Evolutionary conservation across 1,140 invertebrate species (phyloP).

Genomic region (Acarapis woodi): DNA sequence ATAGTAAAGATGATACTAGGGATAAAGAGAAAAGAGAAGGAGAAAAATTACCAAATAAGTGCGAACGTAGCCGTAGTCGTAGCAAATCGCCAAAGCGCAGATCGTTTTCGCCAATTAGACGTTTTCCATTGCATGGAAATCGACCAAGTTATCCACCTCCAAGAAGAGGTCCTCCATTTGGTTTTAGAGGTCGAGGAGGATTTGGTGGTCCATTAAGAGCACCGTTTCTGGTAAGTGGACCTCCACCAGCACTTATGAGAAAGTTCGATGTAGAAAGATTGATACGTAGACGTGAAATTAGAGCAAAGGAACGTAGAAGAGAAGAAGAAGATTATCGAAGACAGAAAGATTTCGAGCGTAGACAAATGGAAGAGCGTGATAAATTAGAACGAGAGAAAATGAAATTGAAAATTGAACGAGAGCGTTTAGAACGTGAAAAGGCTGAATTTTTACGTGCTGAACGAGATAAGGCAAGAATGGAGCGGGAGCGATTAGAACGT

Average conservation of each 20-base stretch:
- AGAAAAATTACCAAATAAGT: too few species aligned
- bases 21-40: constrained; percentile 4
- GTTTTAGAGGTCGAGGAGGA: neutral
- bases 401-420: constrained; percentile 26
- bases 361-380: constrained; percentile 48
- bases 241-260: neutral
- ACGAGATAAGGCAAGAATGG: constrained; percentile 41
- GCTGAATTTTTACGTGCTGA: constrained; percentile 45
- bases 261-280: constrained; percentile 45
- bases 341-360: constrained; percentile 39
- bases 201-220: constrained; percentile 1
- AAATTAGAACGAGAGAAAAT: constrained; percentile 28
- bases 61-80: neutral
- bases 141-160: neutral
- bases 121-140: neutral
- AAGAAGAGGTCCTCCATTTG: constrained; percentile 1
- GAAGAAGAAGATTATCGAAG: constrained; percentile 31
- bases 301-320: constrained; percentile 22
- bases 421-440: constrained; percentile 42
- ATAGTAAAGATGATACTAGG: constrained; percentile 5
- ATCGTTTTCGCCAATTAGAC: neutral
- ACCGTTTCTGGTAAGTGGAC: neutral
- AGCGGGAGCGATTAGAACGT: constrained; percentile 47
- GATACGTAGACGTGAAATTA: constrained; percentile 28
- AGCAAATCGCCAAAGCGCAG: too few species aligned